phyloP scores from a whole-genome alignment of 1,140 invertebrate genomes.

The Triops longicaudatus region DNA sequence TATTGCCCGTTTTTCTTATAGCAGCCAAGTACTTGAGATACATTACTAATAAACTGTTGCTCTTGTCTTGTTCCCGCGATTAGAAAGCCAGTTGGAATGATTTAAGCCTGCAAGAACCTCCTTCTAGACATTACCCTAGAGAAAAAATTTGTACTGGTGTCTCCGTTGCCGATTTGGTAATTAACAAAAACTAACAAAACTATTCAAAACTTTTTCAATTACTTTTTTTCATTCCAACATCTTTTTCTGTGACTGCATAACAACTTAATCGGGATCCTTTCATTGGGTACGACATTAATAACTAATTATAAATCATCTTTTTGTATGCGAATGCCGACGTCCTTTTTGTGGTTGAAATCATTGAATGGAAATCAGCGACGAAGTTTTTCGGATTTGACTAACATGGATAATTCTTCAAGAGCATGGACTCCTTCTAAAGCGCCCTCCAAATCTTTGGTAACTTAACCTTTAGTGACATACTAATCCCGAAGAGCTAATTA shows the following conservation, averaged over 20 bases:
- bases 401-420: not conserved
- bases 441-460: not conserved
- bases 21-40: too few relatives aligned
- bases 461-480: not conserved
- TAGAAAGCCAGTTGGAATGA: conserved; percentile 15
- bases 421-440: not conserved
- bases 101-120: conserved; percentile 11
- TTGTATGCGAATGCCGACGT: too few relatives aligned
- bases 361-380: not conserved
- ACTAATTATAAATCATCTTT: too few relatives aligned
- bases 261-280: too few relatives aligned
- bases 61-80: not conserved
- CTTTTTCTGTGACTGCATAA: too few relatives aligned
- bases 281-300: too few relatives aligned
- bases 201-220: not conserved
- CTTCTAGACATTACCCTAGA: not conserved
- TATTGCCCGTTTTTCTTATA: too few relatives aligned
- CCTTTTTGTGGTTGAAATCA: too few relatives aligned
- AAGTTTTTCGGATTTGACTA: conserved; percentile 3
- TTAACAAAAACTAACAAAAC: not conserved
- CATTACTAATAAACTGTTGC: not conserved
- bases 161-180: not conserved
- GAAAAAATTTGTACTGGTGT: not conserved
- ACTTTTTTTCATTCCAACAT: too few relatives aligned
- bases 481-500: not conserved